Evolutionary conservation across 2,888 invertebrate species (phyloP).

Genomic region (Epinotia ramella): DNA sequence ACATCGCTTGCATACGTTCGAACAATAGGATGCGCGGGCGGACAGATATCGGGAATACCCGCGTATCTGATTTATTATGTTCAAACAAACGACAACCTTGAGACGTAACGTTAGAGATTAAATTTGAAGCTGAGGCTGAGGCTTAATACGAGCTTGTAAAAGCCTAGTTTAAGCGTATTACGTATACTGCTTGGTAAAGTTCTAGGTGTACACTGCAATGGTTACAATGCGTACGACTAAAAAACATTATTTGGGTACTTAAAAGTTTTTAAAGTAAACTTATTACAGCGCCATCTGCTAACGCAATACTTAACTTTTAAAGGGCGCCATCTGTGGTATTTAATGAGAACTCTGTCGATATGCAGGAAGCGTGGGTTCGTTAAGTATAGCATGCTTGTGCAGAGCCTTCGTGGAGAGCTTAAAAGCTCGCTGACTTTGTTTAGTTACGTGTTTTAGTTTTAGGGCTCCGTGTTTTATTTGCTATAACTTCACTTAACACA

Average conservation of each 20-base stretch:
- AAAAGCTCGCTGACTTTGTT: conserved; percentile 7
- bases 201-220: conserved; percentile 1
- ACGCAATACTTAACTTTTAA: conserved; percentile 52
- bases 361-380: conserved; percentile 25
- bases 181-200: not conserved
- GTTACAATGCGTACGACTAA: not conserved
- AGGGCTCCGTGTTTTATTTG: not conserved
- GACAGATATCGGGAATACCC: conserved; percentile 25
- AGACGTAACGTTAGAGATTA: not conserved
- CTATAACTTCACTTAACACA: not conserved
- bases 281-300: conserved; percentile 62
- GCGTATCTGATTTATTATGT: conserved; percentile 2
- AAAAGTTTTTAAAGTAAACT: conserved; percentile 21
- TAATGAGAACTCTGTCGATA: conserved; percentile 54
- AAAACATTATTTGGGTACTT: not conserved
- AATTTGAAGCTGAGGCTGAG: not conserved
- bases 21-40: conserved; percentile 61
- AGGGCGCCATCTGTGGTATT: conserved; percentile 64
- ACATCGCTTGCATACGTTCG: conserved; percentile 69
- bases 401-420: not conserved
- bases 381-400: conserved; percentile 14
- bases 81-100: conserved; percentile 24
- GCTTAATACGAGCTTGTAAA: conserved; percentile 3
- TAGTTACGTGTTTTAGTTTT: not conserved
- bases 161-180: not conserved